Percentiles rank a stretch among this genome's conserved stretches.
Evolutionary conservation across 2,888 invertebrate genomes (phyloP).

Genomic region (Eustalomyia histrio): DNA sequence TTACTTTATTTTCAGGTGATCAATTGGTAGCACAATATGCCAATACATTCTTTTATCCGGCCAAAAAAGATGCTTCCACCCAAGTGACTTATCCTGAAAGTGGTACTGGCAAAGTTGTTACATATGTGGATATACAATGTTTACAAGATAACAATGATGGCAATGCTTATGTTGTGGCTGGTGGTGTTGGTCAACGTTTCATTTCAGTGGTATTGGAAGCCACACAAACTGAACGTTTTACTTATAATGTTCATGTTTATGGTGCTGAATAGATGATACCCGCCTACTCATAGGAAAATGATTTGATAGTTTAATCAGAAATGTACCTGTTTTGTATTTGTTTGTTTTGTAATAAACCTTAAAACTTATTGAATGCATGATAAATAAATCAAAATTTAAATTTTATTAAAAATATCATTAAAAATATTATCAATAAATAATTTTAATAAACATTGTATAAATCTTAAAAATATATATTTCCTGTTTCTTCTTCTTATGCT

Average conservation of each 20-base stretch:
- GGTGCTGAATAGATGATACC: no score
- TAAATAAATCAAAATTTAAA: not conserved
- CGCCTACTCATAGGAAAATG: conserved; percentile 9
- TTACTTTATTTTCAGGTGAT: conserved; percentile 71
- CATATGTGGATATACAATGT: conserved; percentile 73
- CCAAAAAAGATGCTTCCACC: conserved; percentile 73
- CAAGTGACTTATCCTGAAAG: conserved; percentile 75
- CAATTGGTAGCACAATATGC: conserved; percentile 73
- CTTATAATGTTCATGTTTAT: conserved; percentile 74
- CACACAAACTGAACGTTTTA: conserved; percentile 72
- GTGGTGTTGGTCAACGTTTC: conserved; percentile 76
- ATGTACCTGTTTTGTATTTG: not conserved
- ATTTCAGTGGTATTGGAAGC: conserved; percentile 76
- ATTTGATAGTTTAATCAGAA: not conserved
- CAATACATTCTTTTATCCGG: conserved; percentile 71
- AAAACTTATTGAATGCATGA: not conserved
- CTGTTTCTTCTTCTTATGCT: no score
- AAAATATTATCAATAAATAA: not conserved
- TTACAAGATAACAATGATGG: conserved; percentile 73
- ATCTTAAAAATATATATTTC: not conserved
- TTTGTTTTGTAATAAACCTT: not conserved
- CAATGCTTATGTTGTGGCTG: conserved; percentile 76
- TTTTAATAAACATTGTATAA: not conserved
- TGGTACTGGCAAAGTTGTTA: conserved; percentile 73
- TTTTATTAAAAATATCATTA: not conserved